Evolutionary conservation across 2,888 invertebrate genomes (phyloP).

Genomic region (Mimachlamys varia): DNA sequence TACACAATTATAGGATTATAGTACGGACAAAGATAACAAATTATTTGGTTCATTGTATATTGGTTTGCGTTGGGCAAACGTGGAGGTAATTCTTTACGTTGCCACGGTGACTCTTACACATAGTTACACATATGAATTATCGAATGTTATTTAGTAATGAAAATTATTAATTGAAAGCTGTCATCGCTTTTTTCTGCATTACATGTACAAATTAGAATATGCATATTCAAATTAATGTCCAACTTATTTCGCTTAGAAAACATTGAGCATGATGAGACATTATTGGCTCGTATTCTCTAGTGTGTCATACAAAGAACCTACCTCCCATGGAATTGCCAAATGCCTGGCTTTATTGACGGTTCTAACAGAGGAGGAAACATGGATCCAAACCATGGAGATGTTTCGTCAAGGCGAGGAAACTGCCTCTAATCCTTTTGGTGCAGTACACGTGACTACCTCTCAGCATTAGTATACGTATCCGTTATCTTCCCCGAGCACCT

Average conservation of each 20-base stretch:
- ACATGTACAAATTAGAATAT: too few relatives aligned
- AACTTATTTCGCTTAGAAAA: too few relatives aligned
- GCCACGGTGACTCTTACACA: background rate
- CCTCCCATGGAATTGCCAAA: slow-evolving; percentile 65
- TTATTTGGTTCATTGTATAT: background rate
- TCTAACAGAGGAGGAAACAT: slow-evolving; percentile 62
- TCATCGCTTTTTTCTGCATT: too few relatives aligned
- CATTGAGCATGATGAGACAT: too few relatives aligned
- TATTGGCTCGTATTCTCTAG: background rate
- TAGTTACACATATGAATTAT: too few relatives aligned
- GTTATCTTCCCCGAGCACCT: background rate
- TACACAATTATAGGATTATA: background rate
- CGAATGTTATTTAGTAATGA: too few relatives aligned
- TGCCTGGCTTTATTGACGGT: slow-evolving; percentile 53
- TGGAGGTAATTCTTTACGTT: background rate
- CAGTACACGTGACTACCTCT: background rate
- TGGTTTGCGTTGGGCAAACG: background rate
- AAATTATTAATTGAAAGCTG: too few relatives aligned
- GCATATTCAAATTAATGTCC: too few relatives aligned
- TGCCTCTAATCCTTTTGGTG: background rate
- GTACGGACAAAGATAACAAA: background rate
- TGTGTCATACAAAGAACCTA: slow-evolving; percentile 43
- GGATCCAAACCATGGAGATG: slow-evolving; percentile 37
- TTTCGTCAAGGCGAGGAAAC: slow-evolving; percentile 18
- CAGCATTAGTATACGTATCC: background rate